phyloP scores from a whole-genome alignment of 2,113 vertebrate genomes.

The Neogale vison region DNA sequence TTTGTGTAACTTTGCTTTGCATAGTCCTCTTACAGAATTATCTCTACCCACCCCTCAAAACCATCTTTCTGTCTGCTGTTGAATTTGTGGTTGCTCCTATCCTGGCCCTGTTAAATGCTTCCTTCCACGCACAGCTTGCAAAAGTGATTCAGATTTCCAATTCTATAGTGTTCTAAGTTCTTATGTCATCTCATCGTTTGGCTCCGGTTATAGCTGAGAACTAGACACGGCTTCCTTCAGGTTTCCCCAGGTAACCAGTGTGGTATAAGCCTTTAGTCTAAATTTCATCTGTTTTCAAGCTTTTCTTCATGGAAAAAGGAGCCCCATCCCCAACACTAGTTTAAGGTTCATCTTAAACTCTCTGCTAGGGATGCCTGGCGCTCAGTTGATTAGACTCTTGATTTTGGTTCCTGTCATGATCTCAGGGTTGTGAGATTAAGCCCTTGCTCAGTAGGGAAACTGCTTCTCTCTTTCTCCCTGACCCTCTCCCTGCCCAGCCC shows the following conservation, averaged over 20 bases:
- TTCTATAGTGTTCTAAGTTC: not conserved
- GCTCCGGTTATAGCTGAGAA: not conserved
- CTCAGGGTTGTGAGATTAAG: not conserved
- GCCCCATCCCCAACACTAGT: not conserved
- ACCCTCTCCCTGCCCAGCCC: not conserved
- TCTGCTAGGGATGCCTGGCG: not conserved
- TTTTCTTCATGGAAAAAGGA: not conserved
- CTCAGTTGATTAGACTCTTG: not conserved
- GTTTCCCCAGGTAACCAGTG: not conserved
- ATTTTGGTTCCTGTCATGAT: not conserved
- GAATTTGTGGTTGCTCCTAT: not conserved
- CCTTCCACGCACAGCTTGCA: not conserved
- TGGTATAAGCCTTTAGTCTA: not conserved
- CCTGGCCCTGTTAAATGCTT: not conserved
- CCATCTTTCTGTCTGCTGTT: not conserved
- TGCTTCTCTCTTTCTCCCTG: not conserved
- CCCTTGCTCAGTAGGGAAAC: not conserved
- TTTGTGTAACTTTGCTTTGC: constrained; percentile 6
- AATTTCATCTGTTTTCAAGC: not conserved
- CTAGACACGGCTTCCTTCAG: not conserved
- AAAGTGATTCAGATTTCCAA: not conserved
- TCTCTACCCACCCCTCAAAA: not conserved
- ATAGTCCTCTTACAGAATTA: not conserved
- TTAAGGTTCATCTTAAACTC: not conserved
- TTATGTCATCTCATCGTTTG: not conserved